Conservation (phyloP, 2,888 invertebrate genomes). For the Chymomyza amoena region DNA sequence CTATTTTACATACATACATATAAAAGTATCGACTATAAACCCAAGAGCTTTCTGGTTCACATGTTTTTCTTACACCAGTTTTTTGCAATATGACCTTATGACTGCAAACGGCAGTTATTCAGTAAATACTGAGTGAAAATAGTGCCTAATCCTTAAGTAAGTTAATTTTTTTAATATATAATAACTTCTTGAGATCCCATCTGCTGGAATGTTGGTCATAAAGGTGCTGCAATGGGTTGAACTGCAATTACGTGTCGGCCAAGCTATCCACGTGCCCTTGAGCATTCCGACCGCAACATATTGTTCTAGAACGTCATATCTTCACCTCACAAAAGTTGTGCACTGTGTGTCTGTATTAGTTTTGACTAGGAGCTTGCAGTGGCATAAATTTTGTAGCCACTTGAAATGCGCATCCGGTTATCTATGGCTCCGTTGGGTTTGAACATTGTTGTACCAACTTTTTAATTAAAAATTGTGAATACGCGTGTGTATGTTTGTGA, state of each 20-base stretch:
- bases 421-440: conserved; percentile 38
- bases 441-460: conserved; percentile 34
- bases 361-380: not conserved
- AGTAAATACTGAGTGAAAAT: no score
- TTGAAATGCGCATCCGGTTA: conserved; percentile 31
- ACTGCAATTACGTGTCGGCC: conserved; percentile 59
- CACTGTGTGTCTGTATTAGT: conserved; percentile 8
- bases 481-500: not conserved
- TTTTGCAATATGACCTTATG: no score
- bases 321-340: conserved; percentile 14
- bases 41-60: no score
- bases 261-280: conserved; percentile 27
- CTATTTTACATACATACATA: no score
- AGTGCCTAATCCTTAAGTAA: no score
- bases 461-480: conserved; percentile 55
- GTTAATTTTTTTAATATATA: no score
- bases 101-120: no score
- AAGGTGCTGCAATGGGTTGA: conserved; percentile 30
- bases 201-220: not conserved
- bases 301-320: conserved; percentile 32
- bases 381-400: conserved; percentile 11
- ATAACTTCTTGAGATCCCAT: no score
- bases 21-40: no score
- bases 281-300: conserved; percentile 54
- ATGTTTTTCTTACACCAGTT: no score